A percentile compares a stretch with the other conserved stretches of the same genome.
Evolutionary conservation across 2,797 vertebrate genomes (phyloP).

Genomic region (Balearica regulorum): DNA sequence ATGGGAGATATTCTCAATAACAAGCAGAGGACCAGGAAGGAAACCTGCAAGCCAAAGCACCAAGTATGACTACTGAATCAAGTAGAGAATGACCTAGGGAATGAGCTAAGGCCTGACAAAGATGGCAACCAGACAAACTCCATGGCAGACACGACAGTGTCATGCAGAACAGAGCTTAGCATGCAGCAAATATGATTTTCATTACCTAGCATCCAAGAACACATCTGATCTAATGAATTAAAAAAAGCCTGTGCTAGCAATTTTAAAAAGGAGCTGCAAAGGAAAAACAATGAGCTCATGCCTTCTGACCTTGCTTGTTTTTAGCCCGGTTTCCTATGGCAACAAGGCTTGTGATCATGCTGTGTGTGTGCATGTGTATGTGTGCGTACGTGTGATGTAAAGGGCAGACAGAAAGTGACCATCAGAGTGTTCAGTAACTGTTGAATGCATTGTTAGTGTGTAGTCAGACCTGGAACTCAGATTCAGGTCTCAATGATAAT

Average conservation of each 20-base stretch:
- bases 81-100: not conserved
- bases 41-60: not conserved
- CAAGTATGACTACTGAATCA: not conserved
- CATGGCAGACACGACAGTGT: not conserved
- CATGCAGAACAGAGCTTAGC: not conserved
- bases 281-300: conserved; percentile 44
- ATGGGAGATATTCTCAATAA: not conserved
- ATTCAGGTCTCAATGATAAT: not conserved
- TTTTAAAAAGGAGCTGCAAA: conserved; percentile 16
- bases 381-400: rapidly evolving
- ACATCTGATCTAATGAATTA: not conserved
- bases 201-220: not conserved
- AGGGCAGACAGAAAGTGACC: not conserved
- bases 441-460: not conserved
- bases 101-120: not conserved
- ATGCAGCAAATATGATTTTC: not conserved
- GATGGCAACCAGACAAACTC: not conserved
- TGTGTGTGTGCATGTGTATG: not conserved
- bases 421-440: not conserved
- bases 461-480: not conserved
- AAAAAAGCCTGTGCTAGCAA: not conserved
- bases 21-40: not conserved
- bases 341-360: conserved; percentile 25
- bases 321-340: conserved; percentile 52
- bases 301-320: conserved; percentile 56